These are phyloP conservation scores for Urosaurus nigricauda DNA, from an alignment of 2,797 vertebrate genomes.

Conservation along the genomic window DNA sequence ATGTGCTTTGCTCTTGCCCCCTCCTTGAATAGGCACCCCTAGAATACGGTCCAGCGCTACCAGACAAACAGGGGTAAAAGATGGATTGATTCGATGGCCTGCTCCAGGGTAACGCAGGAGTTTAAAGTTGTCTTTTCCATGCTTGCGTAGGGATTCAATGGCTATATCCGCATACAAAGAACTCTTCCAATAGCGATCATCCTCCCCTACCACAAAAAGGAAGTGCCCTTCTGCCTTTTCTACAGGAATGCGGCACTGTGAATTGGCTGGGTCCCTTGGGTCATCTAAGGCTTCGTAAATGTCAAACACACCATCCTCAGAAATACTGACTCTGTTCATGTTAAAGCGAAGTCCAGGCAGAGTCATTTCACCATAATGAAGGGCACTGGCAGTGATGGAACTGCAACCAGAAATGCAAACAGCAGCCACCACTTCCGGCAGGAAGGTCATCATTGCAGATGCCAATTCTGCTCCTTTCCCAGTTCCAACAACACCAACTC, in stretches of 20 bases:
- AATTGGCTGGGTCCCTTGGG: constrained; percentile 72
- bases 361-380: constrained; percentile 71
- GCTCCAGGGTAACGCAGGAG: constrained; percentile 82
- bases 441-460: constrained; percentile 78
- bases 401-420: constrained; percentile 77
- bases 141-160: constrained; percentile 63
- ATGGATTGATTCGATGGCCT: constrained; percentile 87
- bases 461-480: constrained; percentile 80
- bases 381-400: constrained; percentile 73
- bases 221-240: constrained; percentile 78
- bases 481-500: constrained; percentile 77
- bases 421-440: constrained; percentile 76
- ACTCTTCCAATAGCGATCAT: constrained; percentile 78
- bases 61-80: constrained; percentile 79
- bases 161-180: constrained; percentile 75
- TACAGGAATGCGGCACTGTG: constrained; percentile 69
- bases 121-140: constrained; percentile 74
- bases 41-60: constrained; percentile 72
- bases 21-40: constrained; percentile 77
- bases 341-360: constrained; percentile 75
- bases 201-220: constrained; percentile 77
- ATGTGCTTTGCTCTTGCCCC: constrained; percentile 82
- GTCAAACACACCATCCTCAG: constrained; percentile 71
- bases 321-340: constrained; percentile 70
- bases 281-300: constrained; percentile 76